Conservation (phyloP, 2,888 invertebrate species). For the Noctua janthina region DNA sequence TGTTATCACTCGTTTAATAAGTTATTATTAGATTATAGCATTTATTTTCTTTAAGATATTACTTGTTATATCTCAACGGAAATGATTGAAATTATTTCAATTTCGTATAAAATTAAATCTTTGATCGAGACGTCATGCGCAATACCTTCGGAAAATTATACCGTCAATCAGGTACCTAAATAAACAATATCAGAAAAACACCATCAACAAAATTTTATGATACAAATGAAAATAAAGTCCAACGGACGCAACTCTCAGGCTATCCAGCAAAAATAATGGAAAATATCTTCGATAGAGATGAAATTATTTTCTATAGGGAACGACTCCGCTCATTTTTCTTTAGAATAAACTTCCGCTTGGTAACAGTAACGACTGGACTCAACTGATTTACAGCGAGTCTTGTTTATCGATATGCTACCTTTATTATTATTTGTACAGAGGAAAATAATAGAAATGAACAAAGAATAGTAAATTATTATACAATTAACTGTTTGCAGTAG, state of each 20-base stretch:
- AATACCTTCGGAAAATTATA: too few species aligned
- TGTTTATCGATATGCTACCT: constrained; percentile 37
- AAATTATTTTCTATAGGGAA: constrained; percentile 20
- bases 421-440: background rate
- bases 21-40: background rate
- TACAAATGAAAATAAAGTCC: constrained; percentile 11
- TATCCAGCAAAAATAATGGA: constrained; percentile 15
- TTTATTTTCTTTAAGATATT: background rate
- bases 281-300: constrained; percentile 3
- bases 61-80: constrained; percentile 3
- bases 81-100: too few species aligned
- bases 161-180: background rate
- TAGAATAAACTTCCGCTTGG: constrained; percentile 18
- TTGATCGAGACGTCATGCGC: background rate
- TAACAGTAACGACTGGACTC: constrained; percentile 15
- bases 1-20: background rate
- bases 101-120: background rate
- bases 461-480: background rate
- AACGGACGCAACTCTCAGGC: background rate
- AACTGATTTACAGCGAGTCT: constrained; percentile 60
- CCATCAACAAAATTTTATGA: background rate
- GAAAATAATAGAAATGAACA: background rate
- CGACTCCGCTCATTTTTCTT: constrained; percentile 19
- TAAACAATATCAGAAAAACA: background rate
- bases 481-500: background rate